phyloP scores from a whole-genome alignment of 2,113 vertebrate genomes.

The Cyanistes caeruleus region DNA sequence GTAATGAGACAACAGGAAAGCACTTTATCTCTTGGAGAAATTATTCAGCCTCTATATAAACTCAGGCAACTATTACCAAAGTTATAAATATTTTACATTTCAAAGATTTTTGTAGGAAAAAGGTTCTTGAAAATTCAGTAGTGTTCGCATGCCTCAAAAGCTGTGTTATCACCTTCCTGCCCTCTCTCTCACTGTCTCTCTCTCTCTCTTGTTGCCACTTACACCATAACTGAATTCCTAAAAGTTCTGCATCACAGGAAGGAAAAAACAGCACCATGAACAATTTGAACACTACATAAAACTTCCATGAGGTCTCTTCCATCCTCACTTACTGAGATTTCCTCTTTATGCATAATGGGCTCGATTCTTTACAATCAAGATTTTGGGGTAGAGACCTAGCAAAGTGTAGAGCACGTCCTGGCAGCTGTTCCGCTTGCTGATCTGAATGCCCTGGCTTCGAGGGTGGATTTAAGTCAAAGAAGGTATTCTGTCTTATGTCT shows the following conservation, averaged over 20 bases:
- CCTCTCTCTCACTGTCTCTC: not conserved
- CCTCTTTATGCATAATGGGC: not conserved
- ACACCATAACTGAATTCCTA: not conserved
- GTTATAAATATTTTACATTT: not conserved
- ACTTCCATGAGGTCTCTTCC: not conserved
- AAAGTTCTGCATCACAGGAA: not conserved
- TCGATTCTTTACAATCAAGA: not conserved
- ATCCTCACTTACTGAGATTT: not conserved
- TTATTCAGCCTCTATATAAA: not conserved
- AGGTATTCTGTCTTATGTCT: not conserved
- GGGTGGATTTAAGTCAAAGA: not conserved
- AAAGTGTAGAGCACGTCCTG: not conserved
- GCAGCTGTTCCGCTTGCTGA: not conserved
- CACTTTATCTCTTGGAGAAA: not conserved
- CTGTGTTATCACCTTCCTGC: not conserved
- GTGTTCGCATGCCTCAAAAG: not conserved
- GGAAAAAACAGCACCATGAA: not conserved
- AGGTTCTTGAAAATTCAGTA: not conserved
- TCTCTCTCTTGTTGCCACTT: not conserved
- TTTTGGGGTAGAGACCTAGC: not conserved
- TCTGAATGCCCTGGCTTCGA: not conserved
- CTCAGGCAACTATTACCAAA: not conserved
- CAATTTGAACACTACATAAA: not conserved
- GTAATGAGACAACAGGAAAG: not conserved
- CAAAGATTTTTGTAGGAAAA: not conserved